phyloP scores from a whole-genome alignment of 2,888 invertebrate genomes.

The Mongoloraphidia duomilia region DNA sequence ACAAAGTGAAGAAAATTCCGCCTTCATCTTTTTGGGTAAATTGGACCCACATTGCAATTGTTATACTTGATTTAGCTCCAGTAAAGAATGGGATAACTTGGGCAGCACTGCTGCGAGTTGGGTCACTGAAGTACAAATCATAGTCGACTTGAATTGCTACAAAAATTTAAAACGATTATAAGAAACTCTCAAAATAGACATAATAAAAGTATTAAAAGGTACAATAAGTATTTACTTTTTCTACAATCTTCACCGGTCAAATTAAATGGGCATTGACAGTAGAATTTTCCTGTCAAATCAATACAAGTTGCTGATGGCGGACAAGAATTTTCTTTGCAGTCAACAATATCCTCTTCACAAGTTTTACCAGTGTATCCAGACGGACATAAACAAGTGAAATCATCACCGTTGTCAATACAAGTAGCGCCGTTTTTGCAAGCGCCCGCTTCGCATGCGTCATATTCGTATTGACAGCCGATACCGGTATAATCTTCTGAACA shows the following conservation, averaged over 20 bases:
- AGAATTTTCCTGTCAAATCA: constrained; percentile 78
- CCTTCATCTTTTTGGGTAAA: constrained; percentile 83
- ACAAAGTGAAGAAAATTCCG: constrained; percentile 87
- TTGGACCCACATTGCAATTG: constrained; percentile 93
- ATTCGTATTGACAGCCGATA: constrained; percentile 86
- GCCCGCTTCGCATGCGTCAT: constrained; percentile 78
- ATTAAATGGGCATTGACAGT: constrained; percentile 94
- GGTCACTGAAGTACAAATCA: constrained; percentile 89
- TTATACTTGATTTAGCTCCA: constrained; percentile 60
- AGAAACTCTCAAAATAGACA: not conserved
- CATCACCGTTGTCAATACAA: constrained; percentile 73
- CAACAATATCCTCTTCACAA: constrained; percentile 80
- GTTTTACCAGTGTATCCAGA: constrained; percentile 63
- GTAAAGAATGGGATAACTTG: constrained; percentile 85
- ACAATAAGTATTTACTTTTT: constrained; percentile 55
- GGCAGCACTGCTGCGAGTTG: constrained; percentile 78
- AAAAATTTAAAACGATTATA: constrained; percentile 12
- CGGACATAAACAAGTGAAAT: constrained; percentile 75
- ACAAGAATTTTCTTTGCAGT: constrained; percentile 88
- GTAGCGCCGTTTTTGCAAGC: constrained; percentile 90
- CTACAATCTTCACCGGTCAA: constrained; percentile 92
- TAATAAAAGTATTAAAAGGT: not conserved
- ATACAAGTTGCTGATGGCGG: constrained; percentile 88
- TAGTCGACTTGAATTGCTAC: constrained; percentile 97
- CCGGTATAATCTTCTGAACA: constrained; percentile 77